phyloP scores from a whole-genome alignment of 2,888 invertebrate genomes.

The Drosophila rellima region DNA sequence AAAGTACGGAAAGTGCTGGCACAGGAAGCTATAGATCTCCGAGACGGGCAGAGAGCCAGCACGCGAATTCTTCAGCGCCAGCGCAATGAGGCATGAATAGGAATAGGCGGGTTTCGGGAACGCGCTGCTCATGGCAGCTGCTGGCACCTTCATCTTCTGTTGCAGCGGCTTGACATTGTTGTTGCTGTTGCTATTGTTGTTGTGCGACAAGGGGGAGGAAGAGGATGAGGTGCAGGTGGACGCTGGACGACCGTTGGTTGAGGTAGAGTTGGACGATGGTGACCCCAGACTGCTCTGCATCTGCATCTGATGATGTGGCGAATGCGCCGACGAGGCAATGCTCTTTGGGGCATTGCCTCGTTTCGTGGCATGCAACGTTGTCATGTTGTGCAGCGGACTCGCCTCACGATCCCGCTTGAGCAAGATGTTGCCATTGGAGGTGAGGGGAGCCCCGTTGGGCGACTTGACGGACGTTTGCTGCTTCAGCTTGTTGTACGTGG shows the following conservation, averaged over 20 bases:
- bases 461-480: constrained; percentile 79
- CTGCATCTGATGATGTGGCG: constrained; percentile 72
- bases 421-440: constrained; percentile 77
- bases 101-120: constrained; percentile 99
- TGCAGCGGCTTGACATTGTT: constrained; percentile 75
- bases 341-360: constrained; percentile 82
- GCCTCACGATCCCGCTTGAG: constrained; percentile 83
- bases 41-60: constrained; percentile 98
- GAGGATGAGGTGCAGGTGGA: constrained; percentile 41
- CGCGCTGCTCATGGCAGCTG: constrained; percentile 83
- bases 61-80: constrained; percentile 98
- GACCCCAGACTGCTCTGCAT: constrained; percentile 56
- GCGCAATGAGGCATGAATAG: constrained; percentile 98
- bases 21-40: constrained; percentile 99
- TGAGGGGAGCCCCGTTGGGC: constrained; percentile 67
- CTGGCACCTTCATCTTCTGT: constrained; percentile 74
- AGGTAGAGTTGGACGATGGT: constrained; percentile 58
- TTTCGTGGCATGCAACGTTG: constrained; percentile 59
- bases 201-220: constrained; percentile 54
- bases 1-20: constrained; percentile 99
- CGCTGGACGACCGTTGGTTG: constrained; percentile 33
- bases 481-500: constrained; percentile 85
- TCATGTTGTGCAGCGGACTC: constrained; percentile 80
- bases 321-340: constrained; percentile 81
- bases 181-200: constrained; percentile 35